phyloP scores from a whole-genome alignment of 1,140 invertebrate species.

The Neuroterus valhalla region DNA sequence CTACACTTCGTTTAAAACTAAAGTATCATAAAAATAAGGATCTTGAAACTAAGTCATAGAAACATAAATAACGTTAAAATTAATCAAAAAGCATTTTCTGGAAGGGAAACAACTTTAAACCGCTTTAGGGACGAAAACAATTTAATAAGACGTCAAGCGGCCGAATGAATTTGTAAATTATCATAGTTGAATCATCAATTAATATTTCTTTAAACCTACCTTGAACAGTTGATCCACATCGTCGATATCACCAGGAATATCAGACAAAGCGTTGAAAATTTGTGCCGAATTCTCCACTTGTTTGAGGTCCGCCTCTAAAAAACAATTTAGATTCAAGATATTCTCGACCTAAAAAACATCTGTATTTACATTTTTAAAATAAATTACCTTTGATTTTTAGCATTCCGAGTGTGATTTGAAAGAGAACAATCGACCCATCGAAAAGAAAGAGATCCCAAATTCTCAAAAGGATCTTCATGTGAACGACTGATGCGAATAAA shows the following conservation, averaged over 20 bases:
- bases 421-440: constrained; percentile 96
- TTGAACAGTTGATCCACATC: constrained; percentile 89
- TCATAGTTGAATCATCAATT: constrained; percentile 32
- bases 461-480: constrained; percentile 95
- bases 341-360: background rate
- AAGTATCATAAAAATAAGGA: no score
- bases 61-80: no score
- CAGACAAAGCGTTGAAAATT: constrained; percentile 97
- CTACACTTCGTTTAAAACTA: no score
- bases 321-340: constrained; percentile 41
- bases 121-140: no score
- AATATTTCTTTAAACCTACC: constrained; percentile 68
- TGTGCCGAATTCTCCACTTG: constrained; percentile 94
- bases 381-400: constrained; percentile 88
- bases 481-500: constrained; percentile 98
- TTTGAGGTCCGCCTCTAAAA: constrained; percentile 85
- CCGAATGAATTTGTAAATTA: no score
- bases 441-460: constrained; percentile 99
- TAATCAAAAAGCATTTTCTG: no score
- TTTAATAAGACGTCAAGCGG: no score
- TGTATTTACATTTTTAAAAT: constrained; percentile 24
- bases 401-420: constrained; percentile 96
- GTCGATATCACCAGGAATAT: constrained; percentile 94
- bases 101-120: no score
- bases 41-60: no score